Evolutionary conservation across 2,888 invertebrate genomes (phyloP).

Genomic region (Epinotia demarniana): DNA sequence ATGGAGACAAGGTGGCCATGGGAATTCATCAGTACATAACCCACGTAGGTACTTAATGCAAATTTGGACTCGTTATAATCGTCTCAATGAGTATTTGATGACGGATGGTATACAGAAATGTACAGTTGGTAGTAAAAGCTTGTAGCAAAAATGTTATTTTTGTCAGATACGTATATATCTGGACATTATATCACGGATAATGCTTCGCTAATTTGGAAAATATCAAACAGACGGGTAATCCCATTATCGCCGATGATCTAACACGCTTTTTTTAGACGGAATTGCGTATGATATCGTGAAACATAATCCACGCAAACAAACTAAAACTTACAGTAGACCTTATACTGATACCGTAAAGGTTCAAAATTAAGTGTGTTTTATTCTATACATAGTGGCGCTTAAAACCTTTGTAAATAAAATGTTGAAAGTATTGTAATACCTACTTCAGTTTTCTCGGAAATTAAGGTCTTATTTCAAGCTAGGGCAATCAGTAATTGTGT

Average conservation of each 20-base stretch:
- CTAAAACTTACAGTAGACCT: neutral
- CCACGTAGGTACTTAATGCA: too few relatives aligned
- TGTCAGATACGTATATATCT: neutral
- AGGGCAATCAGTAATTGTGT: too few relatives aligned
- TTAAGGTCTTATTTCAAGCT: neutral
- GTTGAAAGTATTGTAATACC: neutral
- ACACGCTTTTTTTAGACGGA: neutral
- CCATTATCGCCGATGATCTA: constrained; percentile 17
- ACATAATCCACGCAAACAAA: constrained; percentile 13
- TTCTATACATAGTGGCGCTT: neutral
- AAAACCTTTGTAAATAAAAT: constrained; percentile 3
- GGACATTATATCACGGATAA: neutral
- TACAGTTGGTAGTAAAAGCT: too few relatives aligned
- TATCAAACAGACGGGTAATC: neutral
- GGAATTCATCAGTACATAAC: too few relatives aligned
- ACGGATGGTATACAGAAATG: too few relatives aligned
- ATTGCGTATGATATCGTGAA: constrained; percentile 3
- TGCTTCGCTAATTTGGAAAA: constrained; percentile 1
- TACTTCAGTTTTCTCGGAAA: neutral
- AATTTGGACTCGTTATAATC: too few relatives aligned
- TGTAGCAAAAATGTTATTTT: too few relatives aligned
- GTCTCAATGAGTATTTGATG: too few relatives aligned
- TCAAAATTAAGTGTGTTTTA: neutral
- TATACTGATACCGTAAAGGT: neutral
- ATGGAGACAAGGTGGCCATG: too few relatives aligned